Evolutionary conservation across 2,797 vertebrate genomes (phyloP).

Genomic region (Columba guinea): DNA sequence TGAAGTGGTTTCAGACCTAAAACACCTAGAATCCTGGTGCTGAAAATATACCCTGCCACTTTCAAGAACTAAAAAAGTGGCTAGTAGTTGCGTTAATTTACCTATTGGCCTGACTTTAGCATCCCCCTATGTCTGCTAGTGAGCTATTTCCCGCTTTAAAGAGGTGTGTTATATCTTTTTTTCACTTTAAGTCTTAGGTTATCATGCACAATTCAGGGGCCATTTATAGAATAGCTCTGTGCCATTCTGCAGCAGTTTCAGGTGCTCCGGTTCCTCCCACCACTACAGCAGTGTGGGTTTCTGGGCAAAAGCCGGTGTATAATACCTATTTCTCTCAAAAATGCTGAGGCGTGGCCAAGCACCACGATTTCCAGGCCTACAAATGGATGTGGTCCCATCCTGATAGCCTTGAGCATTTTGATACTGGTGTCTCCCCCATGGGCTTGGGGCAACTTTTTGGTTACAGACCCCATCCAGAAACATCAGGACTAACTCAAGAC

Average conservation of each 20-base stretch:
- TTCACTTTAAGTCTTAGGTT: background rate
- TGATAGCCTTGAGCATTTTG: rapidly evolving
- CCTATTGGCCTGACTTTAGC: background rate
- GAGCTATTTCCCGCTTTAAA: background rate
- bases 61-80: background rate
- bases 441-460: background rate
- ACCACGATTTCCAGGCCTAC: background rate
- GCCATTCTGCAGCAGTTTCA: background rate
- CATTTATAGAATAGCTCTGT: background rate
- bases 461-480: background rate
- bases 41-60: conserved; percentile 4
- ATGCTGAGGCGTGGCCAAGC: background rate
- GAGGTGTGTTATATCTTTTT: background rate
- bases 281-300: background rate
- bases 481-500: background rate
- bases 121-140: background rate
- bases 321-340: background rate
- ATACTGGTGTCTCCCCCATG: background rate
- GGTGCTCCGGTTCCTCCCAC: background rate
- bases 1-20: background rate
- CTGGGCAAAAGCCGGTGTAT: rapidly evolving
- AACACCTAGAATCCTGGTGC: background rate
- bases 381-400: background rate
- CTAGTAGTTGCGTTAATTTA: background rate
- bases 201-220: rapidly evolving